Evolutionary conservation across 2,113 vertebrate genomes (phyloP), one percentile per base, ranked within the genome.

Genomic region (Paratilapia polleni): DNA sequence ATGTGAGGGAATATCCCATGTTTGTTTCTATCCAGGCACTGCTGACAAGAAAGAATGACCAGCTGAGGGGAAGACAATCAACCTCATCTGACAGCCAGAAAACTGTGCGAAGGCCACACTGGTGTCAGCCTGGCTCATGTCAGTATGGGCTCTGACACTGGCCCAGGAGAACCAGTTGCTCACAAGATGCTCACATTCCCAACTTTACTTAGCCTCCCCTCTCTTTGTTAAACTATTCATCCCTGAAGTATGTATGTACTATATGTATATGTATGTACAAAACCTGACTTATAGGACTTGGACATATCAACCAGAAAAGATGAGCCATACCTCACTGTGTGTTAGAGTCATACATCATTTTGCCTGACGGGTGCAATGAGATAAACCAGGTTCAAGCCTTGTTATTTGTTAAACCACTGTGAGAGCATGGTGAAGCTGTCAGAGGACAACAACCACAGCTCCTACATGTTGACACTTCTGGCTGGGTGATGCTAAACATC

Each of bases 11-110:
- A 38, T 73, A 36, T 63, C 14, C 47, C 24, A 2, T 12, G 1
- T 85, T 78, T 80, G 17, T 78, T 79, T 74, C 73, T 62, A 36
- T 83, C 52, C 83, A 95, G 95, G 94, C 78, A 47, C 83, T 77
- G 83, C 52, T 47, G 93, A 93, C 84, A 89, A 90, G 91, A 95
- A 93, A 77, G 93, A 95, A 92, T 93, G 92, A 95, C 82, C 92
- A 86, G 81, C 92, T 84, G 91, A 91, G 91, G 92, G 94, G 91
- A 77, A 78, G 93, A 95, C 95, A 95, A 94, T 96, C 94, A 89
- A 90, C 93, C 89, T 95, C 94, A 92, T 93, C 94, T 92, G 93
- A 93, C 89, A 94, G 94, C 95, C 95, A 95, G 93, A 91, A 95
- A 96, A 95, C 95, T 95, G 95, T 96, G 95, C 93, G 93, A 94